Base-by-base conservation (phyloP, 2,113 vertebrate genomes). In the Probosciger aterrimus region DNA sequence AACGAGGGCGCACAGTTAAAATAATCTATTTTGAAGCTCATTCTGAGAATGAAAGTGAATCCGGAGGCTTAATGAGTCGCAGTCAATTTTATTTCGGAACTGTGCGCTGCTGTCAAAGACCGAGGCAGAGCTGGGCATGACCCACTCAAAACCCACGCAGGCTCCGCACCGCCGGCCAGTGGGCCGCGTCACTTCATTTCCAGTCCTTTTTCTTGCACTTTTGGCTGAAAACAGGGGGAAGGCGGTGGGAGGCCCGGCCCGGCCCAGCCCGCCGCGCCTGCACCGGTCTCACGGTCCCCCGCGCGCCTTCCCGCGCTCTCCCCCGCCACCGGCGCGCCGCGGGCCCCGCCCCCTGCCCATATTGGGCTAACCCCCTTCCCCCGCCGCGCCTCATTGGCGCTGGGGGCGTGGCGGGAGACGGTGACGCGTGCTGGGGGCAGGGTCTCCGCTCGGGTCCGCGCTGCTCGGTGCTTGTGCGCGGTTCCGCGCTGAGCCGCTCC, bases 121-220 rank as follows among this genome's bases (percentile, higher is more conserved):
- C 18, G 10, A 76, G 76, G 52, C 43, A 8, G n/a, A 33, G 18
- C 75, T 22, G 75, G 52, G 28, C 49, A 46, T 1, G 64, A 77
- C 68, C 81, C 64, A 5, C 77, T 47, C 57, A 20, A 5, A 30
- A 6, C 50, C 81, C 62, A 28, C 27, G 62, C 67, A 4, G 50
- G 55, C n/a, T 14, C 31, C 49, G 2, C 39, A 5, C 24, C 23
- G 16, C 64, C 10, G 25, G 37, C 20, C 35, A 11, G 6, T 0
- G 37, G 13, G 2, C 30, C 6, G 37, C 5, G 15, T 14, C 44
- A 4, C 22, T 24, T 16, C 31, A 1, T 41, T 7, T 16, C 12
- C 7, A 0, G 4, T 6, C 12, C 24, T 9, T 49, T 43, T 14
- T 0, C 7, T 12, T 2, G 10, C 25, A 5, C 24, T 11, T 18